These are phyloP conservation scores for Euphysa ruthae DNA, from an alignment of 30 jellyfish, hydroid and myxozoan genomes.

Conservation along the genomic window DNA sequence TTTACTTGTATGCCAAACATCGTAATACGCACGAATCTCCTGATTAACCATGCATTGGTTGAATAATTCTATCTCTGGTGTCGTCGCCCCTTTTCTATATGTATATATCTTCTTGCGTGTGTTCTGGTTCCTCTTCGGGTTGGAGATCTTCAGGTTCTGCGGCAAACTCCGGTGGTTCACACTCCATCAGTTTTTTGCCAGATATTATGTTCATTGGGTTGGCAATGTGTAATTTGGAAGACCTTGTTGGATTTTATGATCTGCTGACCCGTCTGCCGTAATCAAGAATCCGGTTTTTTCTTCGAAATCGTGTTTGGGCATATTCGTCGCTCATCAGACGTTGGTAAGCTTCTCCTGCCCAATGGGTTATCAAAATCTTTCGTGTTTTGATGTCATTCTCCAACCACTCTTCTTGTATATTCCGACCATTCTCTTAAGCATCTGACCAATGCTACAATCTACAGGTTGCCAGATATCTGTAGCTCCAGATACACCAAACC, in stretches of 20 bases:
- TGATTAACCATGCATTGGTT: background rate
- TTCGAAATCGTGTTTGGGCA: background rate
- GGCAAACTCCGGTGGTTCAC: too few species aligned
- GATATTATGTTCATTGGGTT: background rate
- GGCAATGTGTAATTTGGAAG: background rate
- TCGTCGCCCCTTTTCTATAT: background rate
- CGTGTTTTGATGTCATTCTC: background rate
- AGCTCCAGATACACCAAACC: too few species aligned
- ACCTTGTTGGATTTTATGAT: background rate
- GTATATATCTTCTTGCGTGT: background rate
- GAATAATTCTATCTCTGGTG: background rate
- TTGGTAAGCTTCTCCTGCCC: background rate
- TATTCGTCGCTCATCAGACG: background rate
- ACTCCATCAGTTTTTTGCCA: background rate
- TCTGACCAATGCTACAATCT: background rate
- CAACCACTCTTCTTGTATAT: background rate
- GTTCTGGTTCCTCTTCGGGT: background rate
- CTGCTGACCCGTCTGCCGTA: background rate
- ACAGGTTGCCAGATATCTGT: conserved; percentile 2
- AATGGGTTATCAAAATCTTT: background rate
- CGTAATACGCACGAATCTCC: background rate
- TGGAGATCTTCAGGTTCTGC: background rate
- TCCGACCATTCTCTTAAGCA: background rate
- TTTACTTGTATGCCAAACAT: too few species aligned
- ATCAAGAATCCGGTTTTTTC: too few species aligned